Percentiles rank a stretch among this genome's conserved stretches.
Conservation (phyloP, 2,113 vertebrate species). For the Phainopepla nitens region DNA sequence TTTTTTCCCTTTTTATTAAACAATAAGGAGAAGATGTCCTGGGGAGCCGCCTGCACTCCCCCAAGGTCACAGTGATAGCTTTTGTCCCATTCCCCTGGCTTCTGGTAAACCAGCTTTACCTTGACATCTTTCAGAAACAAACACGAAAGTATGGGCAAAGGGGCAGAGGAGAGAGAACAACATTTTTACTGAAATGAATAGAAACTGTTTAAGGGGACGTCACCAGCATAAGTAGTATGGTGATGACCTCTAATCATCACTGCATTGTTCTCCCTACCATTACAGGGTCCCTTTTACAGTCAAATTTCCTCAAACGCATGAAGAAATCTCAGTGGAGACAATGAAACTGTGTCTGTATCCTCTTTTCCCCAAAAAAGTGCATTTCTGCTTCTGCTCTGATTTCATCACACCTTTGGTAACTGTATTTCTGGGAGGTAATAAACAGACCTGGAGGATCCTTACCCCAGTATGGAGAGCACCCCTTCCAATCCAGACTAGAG, state of each 20-base stretch:
- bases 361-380: not conserved
- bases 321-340: not conserved
- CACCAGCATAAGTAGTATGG: not conserved
- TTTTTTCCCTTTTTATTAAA: not conserved
- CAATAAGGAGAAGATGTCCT: not conserved
- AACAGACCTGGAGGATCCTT: not conserved
- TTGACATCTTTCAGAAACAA: not conserved
- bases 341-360: not conserved
- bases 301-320: not conserved
- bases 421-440: not conserved
- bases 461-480: accelerated
- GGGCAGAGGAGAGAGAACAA: not conserved
- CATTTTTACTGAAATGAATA: not conserved
- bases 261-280: not conserved
- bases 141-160: not conserved
- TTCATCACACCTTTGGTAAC: not conserved
- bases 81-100: not conserved
- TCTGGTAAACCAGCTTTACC: not conserved
- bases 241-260: not conserved
- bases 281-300: not conserved
- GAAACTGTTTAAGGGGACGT: not conserved
- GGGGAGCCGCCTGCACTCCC: not conserved
- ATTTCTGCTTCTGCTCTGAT: not conserved
- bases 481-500: not conserved
- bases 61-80: not conserved